These are phyloP conservation scores for Metopolophium dirhodum DNA, from an alignment of 1,140 invertebrate genomes.

Conservation along the genomic window DNA sequence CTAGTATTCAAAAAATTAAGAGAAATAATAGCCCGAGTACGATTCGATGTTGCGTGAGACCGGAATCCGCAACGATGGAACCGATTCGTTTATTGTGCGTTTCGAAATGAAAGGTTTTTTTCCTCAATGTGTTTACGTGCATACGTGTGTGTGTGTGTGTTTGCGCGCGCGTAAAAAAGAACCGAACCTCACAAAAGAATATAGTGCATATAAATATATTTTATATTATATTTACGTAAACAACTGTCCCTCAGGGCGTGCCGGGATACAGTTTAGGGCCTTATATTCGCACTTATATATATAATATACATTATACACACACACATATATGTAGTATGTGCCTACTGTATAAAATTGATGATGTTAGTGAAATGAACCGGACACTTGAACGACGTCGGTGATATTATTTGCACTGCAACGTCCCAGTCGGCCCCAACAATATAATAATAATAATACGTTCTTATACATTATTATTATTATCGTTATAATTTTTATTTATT, in stretches of 20 bases:
- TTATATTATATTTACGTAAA: conserved; percentile 36
- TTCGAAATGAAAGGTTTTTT: conserved; percentile 43
- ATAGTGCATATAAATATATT: conserved; percentile 23
- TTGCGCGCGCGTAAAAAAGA: conserved; percentile 24
- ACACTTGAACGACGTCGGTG: conserved; percentile 5
- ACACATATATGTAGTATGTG: neutral
- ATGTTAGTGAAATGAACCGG: conserved; percentile 48
- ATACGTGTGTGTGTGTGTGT: neutral
- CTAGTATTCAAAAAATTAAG: conserved; percentile 54
- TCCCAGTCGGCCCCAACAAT: neutral
- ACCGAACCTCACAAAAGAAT: conserved; percentile 33
- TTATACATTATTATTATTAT: neutral
- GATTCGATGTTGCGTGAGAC: conserved; percentile 57
- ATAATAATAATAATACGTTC: neutral
- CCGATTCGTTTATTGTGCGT: conserved; percentile 54
- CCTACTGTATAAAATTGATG: neutral
- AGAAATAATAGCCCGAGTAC: conserved; percentile 47
- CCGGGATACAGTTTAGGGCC: neutral
- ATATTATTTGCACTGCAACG: conserved; percentile 44
- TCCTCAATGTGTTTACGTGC: neutral
- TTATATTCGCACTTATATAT: neutral
- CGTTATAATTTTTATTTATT: neutral
- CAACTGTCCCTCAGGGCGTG: conserved; percentile 36
- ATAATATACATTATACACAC: neutral
- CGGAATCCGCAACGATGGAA: conserved; percentile 56